Percentiles rank a stretch among this genome's conserved stretches.
Conservation (phyloP, 2,797 vertebrate genomes). For the Darevskia mixta region DNA sequence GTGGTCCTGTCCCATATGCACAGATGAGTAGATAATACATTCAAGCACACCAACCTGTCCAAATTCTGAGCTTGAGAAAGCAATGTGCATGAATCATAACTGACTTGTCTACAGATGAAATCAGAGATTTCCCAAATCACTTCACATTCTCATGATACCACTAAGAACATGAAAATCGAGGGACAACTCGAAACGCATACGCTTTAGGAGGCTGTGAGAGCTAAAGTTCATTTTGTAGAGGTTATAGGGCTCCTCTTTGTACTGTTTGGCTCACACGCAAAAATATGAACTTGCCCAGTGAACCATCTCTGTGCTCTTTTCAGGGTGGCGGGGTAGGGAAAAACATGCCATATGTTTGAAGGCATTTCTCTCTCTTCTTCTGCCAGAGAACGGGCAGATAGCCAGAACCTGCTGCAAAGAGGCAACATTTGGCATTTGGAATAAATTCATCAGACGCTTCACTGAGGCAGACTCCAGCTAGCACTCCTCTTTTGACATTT, state of each 20-base stretch:
- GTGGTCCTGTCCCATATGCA: not conserved
- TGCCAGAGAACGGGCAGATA: conserved; percentile 51
- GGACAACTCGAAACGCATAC: conserved; percentile 13
- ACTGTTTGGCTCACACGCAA: not conserved
- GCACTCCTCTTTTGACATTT: conserved; percentile 28
- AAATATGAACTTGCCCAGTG: conserved; percentile 13
- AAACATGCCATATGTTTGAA: conserved; percentile 2
- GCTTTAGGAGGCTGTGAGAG: conserved; percentile 18
- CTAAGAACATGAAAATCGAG: not conserved
- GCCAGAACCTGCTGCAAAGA: conserved; percentile 39
- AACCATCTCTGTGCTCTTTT: conserved; percentile 1
- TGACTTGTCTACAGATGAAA: not conserved
- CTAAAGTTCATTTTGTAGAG: conserved; percentile 24
- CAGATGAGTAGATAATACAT: not conserved
- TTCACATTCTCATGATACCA: not conserved
- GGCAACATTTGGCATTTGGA: conserved; percentile 36
- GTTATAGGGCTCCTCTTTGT: conserved; percentile 26
- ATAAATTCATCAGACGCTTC: conserved; percentile 58
- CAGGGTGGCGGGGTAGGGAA: conserved; percentile 6
- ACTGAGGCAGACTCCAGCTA: conserved; percentile 23
- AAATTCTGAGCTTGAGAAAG: not conserved
- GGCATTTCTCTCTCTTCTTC: not conserved
- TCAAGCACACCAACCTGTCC: not conserved
- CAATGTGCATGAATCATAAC: not conserved
- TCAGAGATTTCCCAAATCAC: not conserved